A percentile compares a stretch with the other conserved stretches of the same genome.
Conservation (phyloP, 1,140 invertebrate species). For the Akabosia matsudoensis region DNA sequence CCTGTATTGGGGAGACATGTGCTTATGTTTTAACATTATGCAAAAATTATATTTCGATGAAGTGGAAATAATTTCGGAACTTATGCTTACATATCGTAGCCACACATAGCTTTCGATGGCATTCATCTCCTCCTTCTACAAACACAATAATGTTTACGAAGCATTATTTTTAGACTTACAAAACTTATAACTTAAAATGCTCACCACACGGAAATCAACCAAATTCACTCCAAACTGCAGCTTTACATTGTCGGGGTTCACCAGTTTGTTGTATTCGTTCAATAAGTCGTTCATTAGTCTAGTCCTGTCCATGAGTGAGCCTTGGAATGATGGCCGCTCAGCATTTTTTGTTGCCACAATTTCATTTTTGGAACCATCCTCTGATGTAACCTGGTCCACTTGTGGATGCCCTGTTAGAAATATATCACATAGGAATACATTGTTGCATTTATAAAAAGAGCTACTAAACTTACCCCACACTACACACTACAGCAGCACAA, state of each 20-base stretch:
- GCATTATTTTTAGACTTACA: background rate
- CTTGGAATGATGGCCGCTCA: background rate
- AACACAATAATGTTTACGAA: background rate
- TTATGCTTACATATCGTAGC: background rate
- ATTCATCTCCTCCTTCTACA: background rate
- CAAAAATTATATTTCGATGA: background rate
- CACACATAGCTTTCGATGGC: background rate
- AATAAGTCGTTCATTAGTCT: background rate
- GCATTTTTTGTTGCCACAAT: too few species aligned
- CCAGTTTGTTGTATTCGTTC: constrained; percentile 39
- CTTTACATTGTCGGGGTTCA: background rate
- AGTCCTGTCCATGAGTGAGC: background rate
- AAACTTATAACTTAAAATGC: background rate
- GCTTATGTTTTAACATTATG: background rate
- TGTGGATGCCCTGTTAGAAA: too few species aligned
- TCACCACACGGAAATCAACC: constrained; percentile 9
- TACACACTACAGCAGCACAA: too few species aligned
- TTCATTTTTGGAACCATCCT: too few species aligned
- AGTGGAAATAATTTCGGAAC: background rate
- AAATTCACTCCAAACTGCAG: background rate
- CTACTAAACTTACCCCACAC: too few species aligned
- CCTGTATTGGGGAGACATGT: background rate
- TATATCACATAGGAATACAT: too few species aligned
- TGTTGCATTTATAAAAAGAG: too few species aligned
- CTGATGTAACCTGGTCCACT: background rate